A percentile compares a stretch with the other conserved stretches of the same genome.
Evolutionary conservation across 2,113 vertebrate genomes (phyloP).

Genomic region (Cryptoleucopteryx plumbea): DNA sequence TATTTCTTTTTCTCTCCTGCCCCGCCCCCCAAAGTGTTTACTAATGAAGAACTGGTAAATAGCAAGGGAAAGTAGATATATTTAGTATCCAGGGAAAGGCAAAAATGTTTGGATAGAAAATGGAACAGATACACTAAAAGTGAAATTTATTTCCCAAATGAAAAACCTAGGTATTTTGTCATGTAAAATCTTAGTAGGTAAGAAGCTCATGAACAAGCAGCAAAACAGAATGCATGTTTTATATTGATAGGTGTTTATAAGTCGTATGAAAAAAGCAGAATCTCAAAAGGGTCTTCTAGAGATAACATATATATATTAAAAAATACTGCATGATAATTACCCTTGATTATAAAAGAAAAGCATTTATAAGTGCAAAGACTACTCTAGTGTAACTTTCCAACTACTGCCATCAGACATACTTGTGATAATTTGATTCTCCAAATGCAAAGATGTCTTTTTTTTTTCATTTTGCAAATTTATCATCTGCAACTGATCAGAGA

Average conservation of each 20-base stretch:
- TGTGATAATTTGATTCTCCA: neutral
- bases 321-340: neutral
- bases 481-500: neutral
- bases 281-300: neutral
- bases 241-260: neutral
- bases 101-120: neutral
- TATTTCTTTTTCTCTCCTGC: neutral
- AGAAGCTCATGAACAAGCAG: neutral
- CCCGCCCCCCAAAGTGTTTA: rapidly evolving
- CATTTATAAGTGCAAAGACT: neutral
- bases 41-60: neutral
- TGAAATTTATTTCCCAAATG: neutral
- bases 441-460: neutral
- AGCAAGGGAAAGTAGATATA: neutral
- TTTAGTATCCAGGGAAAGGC: neutral
- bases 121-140: neutral
- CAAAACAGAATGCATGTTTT: neutral
- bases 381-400: neutral
- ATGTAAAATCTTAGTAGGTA: neutral
- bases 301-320: neutral
- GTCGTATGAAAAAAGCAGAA: neutral
- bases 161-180: neutral
- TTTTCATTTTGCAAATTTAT: neutral
- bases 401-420: neutral
- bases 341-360: neutral